Evolutionary conservation across 2,797 vertebrate genomes (phyloP).

Genomic region (Leuciscus waleckii): DNA sequence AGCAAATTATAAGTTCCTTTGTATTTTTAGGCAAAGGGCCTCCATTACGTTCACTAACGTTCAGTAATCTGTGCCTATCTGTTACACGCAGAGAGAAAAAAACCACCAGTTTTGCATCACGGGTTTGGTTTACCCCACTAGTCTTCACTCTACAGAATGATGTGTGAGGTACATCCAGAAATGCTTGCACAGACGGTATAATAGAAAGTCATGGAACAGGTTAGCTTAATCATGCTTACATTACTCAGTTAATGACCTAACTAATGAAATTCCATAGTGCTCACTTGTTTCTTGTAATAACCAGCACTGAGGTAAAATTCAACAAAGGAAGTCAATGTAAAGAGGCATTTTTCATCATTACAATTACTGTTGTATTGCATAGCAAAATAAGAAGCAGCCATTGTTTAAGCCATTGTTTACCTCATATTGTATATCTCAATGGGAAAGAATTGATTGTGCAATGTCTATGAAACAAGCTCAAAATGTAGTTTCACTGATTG

Average conservation of each 20-base stretch:
- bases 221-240: constrained; percentile 20
- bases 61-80: constrained; percentile 54
- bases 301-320: not conserved
- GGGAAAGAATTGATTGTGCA: constrained; percentile 1
- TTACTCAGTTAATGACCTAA: constrained; percentile 3
- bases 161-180: not conserved
- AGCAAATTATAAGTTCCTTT: not conserved
- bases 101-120: constrained; percentile 54
- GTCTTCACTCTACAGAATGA: not conserved
- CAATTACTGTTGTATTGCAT: not conserved
- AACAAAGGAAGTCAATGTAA: not conserved
- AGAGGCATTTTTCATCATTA: not conserved
- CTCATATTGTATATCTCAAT: not conserved
- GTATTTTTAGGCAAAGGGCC: constrained; percentile 6
- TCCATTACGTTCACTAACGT: constrained; percentile 35
- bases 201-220: constrained; percentile 52
- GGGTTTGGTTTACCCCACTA: constrained; percentile 14
- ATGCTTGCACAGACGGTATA: not conserved
- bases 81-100: constrained; percentile 28
- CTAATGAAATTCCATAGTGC: constrained; percentile 24
- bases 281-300: constrained; percentile 29
- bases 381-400: not conserved
- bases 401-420: not conserved
- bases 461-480: not conserved
- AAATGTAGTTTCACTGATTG: not conserved